Base-by-base conservation (phyloP, 2,888 invertebrate genomes). In the Sinelater perroti region DNA sequence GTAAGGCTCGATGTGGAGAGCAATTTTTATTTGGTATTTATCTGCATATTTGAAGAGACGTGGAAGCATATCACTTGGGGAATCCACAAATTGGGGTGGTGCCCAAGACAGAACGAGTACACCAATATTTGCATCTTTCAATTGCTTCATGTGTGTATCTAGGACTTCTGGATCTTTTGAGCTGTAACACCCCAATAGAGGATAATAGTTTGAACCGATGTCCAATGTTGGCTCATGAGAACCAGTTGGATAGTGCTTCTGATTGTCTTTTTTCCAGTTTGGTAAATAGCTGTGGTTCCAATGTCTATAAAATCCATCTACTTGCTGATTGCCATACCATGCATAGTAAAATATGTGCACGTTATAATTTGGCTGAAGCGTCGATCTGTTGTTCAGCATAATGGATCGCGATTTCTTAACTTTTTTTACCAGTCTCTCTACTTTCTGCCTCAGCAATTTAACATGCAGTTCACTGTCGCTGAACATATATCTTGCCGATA, bases 1-100 rank as follows among this genome's bases (percentile, higher is more conserved):
- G 67, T 83, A 86, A 2, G 85, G 83, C 63, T 84, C 83, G 33
- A 86, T 78, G 64, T 85, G 85, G 17, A 84, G 76, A 1, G 83
- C 79, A 10, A 85, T 76, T 79, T 83, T 81, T 3, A 83, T 66
- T 31, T 76, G 72, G 62, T 80, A 74, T 53, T 75, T 74, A 10
- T 75, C 72, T 5, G 82, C 82, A 8, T 57, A 62, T 44, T 67
- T 64, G 56, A 73, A 71, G 17, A 77, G 58, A n/a, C 70, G 38
- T 1, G 64, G 63, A 20, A 71, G 47, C 3, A 75, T 58, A 16
- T 73, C 56, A 18, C 65, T 59, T 1, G 75, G 72, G 3, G 74
- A 71, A 61, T 75, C 75, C 18, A 70, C 67, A 56, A 71, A 70
- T 21, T 71, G 74, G 7, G 80, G 78, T 14, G 83, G 83, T 53